Base-by-base conservation (phyloP, 2,888 invertebrate genomes). In the Chrysodeixis includens region DNA sequence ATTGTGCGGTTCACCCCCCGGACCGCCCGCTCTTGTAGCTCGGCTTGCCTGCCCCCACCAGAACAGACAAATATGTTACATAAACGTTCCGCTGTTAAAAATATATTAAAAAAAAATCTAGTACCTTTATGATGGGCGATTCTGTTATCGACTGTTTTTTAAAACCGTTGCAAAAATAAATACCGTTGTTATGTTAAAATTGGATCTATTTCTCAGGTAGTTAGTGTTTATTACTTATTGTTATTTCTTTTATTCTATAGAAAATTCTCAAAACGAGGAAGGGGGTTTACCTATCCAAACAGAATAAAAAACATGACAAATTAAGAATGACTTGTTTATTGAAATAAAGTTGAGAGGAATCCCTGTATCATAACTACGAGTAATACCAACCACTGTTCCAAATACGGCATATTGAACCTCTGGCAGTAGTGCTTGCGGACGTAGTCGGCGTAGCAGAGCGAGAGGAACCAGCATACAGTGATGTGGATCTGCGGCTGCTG, bases 401-500 rank as follows among this genome's bases (percentile, higher is more conserved):
- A 82, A 71, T 94, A 94, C 0, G 95, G 95, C 88, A 94, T 81
- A 63, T 92, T 92, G 86, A 93, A 94, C 6, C 91, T 81, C 68
- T 86, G 88, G 78, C 94, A 94, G 86, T 93, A 94, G 69, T 93
- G 86, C 71, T 94, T 94, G 75, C 94, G 85, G 57, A 95, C 91
- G 82, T 93, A 95, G 76, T 94, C 94, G 0, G 94, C 94, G 84
- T 93, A 94, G 82, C 94, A 94, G 14, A 94, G 88, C 0, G 94
- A 91, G 30, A 94, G 89, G 86, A 94, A 93, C 95, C 95, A 95
- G 88, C 95, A 94, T n/a, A 92, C 77, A 0, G 94, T 94, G 73
- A 95, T 93, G 87, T 95, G 94, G 78, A 95, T 93, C 83, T 93
- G 94, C 0, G 93, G 93, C 83, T 94, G 95, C 80, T 95, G 95